Evolutionary conservation across 2,888 invertebrate species (phyloP).

Genomic region (Dolichomitus sp.): DNA sequence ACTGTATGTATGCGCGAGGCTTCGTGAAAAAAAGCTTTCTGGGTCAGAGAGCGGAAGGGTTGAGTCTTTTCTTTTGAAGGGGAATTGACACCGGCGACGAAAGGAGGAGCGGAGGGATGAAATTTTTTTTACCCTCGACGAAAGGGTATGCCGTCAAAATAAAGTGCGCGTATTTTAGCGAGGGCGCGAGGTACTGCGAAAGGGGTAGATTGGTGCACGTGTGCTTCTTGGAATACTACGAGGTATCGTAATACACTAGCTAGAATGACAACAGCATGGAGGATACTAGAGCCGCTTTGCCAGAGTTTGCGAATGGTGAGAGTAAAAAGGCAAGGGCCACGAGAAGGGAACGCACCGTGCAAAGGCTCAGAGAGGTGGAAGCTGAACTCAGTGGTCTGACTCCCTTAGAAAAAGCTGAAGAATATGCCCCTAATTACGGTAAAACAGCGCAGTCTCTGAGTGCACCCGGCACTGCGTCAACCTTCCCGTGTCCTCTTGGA

Average conservation of each 20-base stretch:
- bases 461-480: constrained; percentile 79
- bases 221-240: constrained; percentile 37
- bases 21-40: constrained; percentile 55
- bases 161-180: constrained; percentile 25
- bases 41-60: constrained; percentile 51
- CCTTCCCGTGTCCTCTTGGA: constrained; percentile 73
- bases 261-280: constrained; percentile 42
- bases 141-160: constrained; percentile 33
- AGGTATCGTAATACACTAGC: constrained; percentile 35
- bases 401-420: constrained; percentile 79
- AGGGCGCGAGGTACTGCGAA: constrained; percentile 21
- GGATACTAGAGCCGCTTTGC: constrained; percentile 11
- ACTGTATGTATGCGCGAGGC: constrained; percentile 18
- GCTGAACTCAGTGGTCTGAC: constrained; percentile 70
- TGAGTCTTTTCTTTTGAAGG: constrained; percentile 56
- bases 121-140: constrained; percentile 33
- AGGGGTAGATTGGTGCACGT: constrained; percentile 10
- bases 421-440: constrained; percentile 83
- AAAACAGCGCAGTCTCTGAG: constrained; percentile 81
- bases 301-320: constrained; percentile 46
- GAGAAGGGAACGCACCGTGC: constrained; percentile 13
- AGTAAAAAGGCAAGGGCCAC: constrained; percentile 19
- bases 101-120: not conserved
- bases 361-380: constrained; percentile 64
- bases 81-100: constrained; percentile 50